Percentiles rank a stretch among this genome's conserved stretches.
phyloP scores from a whole-genome alignment of 2,113 vertebrate species.

The Ptilorrhoa leucosticta region DNA sequence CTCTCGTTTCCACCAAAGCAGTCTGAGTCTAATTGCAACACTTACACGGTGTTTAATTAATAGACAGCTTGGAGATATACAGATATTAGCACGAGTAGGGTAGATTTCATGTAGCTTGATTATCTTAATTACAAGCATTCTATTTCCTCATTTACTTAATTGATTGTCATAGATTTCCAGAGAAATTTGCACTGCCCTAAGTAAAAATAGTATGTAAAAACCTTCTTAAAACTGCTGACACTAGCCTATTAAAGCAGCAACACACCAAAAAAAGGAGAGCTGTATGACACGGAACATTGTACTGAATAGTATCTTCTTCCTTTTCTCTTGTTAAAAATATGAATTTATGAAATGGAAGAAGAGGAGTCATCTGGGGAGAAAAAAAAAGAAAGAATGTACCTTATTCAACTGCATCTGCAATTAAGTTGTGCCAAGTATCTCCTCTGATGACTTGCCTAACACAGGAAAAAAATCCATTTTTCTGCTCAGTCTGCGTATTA shows the following conservation, averaged over 20 bases:
- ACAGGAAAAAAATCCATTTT: constrained; percentile 11
- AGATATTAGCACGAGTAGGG: constrained; percentile 60
- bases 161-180: constrained; percentile 69
- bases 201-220: constrained; percentile 41
- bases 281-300: background rate
- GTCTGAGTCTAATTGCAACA: constrained; percentile 66
- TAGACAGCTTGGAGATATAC: constrained; percentile 68
- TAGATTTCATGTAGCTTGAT: constrained; percentile 66
- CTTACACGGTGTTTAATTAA: constrained; percentile 73
- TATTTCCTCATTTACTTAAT: constrained; percentile 78
- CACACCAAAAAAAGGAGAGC: background rate
- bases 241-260: background rate
- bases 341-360: constrained; percentile 29
- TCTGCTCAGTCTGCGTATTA: constrained; percentile 5
- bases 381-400: background rate
- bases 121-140: constrained; percentile 74
- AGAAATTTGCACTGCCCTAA: constrained; percentile 46
- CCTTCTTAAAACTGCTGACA: background rate
- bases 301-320: constrained; percentile 26
- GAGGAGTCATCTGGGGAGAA: background rate
- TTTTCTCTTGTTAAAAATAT: constrained; percentile 50
- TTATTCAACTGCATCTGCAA: constrained; percentile 43
- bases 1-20: constrained; percentile 23
- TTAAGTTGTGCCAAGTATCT: background rate
- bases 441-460: background rate